Evolutionary conservation across 2,113 vertebrate genomes (phyloP).

Genomic region (Etheostoma cragini): DNA sequence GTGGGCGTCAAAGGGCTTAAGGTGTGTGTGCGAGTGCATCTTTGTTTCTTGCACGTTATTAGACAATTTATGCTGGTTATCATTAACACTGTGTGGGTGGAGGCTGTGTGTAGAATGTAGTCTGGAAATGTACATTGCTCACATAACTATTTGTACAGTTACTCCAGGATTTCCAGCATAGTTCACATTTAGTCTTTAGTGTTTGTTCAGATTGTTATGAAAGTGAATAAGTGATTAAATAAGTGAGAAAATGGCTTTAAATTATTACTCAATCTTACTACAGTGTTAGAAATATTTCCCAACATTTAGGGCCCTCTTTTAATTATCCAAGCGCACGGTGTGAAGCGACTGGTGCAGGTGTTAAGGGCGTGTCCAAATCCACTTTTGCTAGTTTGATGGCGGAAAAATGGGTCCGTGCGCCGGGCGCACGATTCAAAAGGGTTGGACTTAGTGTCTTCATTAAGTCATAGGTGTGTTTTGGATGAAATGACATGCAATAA

Average conservation of each 20-base stretch:
- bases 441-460: too few relatives aligned
- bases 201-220: conserved; percentile 31
- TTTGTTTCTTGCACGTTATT: conserved; percentile 31
- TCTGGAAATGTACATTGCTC: conserved; percentile 15
- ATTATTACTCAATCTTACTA: conserved; percentile 26
- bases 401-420: too few relatives aligned
- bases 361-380: too few relatives aligned
- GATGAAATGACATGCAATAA: too few relatives aligned
- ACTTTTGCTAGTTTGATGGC: too few relatives aligned
- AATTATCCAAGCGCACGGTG: too few relatives aligned
- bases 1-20: conserved; percentile 65
- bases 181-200: conserved; percentile 16
- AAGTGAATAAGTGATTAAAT: conserved; percentile 30
- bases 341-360: too few relatives aligned
- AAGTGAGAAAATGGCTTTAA: conserved; percentile 5
- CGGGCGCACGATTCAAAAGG: too few relatives aligned
- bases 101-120: conserved; percentile 7
- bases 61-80: conserved; percentile 24
- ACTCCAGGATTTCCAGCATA: conserved; percentile 26
- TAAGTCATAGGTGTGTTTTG: too few relatives aligned
- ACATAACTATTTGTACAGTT: conserved; percentile 2
- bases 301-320: not conserved
- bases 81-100: conserved; percentile 39
- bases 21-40: conserved; percentile 38
- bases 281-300: not conserved